Base-by-base conservation (phyloP, 2,113 vertebrate species). In the Circaetus cinerascens region DNA sequence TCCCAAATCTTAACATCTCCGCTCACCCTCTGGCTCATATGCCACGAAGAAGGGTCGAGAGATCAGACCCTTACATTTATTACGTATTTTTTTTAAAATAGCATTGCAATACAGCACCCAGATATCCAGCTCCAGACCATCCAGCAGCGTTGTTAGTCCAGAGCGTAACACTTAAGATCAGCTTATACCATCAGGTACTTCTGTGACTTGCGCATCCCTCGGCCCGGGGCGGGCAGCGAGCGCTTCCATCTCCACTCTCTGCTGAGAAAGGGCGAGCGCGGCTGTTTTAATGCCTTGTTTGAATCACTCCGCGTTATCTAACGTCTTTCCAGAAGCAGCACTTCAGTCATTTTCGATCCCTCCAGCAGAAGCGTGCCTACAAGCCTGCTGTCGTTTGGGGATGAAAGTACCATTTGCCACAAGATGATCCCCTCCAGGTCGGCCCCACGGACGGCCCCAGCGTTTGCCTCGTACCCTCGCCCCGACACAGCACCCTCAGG, bases 261-360 rank as follows among this genome's bases (percentile, higher is more conserved):
- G 64, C 79, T 7, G 30, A 32, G 77, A 46, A 74, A 67, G 83
- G 6, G 13, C 1, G 11, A 90, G 45, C 6, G 1, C 17, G 1
- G 29, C 57, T 25, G 36, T 74, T 87, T 66, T 6, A 82, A 45
- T 38, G 64, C 69, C 69, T 59, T 7, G 13, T 46, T 86, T 62
- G 86, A 71, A 75, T 68, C 81, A 46, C 56, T 27, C 41, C 9
- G 1, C 5, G 1, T 72, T 66, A 87, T 10, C 60, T 66, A 59
- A 10, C 5, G 0, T 68, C 88, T 84, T 64, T 15, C 79, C 64
- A 73, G 80, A 84, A 80, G 72, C 76, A 86, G 51, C 1, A 3
- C 60, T 90, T 88, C 85, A 90, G 63, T 93, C 94, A 32, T 84
- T 96, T 91, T 84, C 92, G 50, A 63, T 62, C 84, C 51, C 72